Evolutionary conservation across 2,888 invertebrate species (phyloP).

Genomic region (Volucella inanis): DNA sequence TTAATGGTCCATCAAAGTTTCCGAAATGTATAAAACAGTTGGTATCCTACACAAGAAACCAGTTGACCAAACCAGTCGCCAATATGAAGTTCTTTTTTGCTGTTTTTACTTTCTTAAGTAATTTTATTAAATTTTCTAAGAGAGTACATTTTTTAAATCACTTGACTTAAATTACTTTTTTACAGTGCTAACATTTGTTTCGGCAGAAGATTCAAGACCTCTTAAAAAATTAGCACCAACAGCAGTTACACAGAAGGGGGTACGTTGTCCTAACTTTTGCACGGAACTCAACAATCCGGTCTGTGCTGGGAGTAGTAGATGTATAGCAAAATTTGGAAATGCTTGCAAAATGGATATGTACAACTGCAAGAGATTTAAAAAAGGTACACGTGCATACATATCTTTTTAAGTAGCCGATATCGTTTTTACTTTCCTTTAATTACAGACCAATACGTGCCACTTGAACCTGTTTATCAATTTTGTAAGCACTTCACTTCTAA

Average conservation of each 20-base stretch:
- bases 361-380: constrained; percentile 12
- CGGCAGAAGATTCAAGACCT: neutral
- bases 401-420: neutral
- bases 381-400: neutral
- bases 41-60: neutral
- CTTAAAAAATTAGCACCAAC: neutral
- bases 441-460: neutral
- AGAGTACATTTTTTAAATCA: constrained; percentile 2
- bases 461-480: neutral
- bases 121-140: constrained; percentile 5
- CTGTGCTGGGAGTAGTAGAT: constrained; percentile 2
- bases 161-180: neutral
- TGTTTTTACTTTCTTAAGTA: neutral
- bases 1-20: neutral
- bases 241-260: neutral
- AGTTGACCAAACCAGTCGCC: neutral
- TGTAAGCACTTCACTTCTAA: neutral
- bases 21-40: neutral
- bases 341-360: constrained; percentile 41
- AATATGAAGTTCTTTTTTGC: constrained; percentile 2
- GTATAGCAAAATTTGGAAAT: constrained; percentile 25
- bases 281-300: constrained; percentile 23
- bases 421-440: neutral
- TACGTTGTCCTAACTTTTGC: constrained; percentile 31
- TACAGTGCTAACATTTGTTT: constrained; percentile 3